Evolutionary conservation across 2,797 vertebrate species (phyloP).

Genomic region (Coilia nasus): DNA sequence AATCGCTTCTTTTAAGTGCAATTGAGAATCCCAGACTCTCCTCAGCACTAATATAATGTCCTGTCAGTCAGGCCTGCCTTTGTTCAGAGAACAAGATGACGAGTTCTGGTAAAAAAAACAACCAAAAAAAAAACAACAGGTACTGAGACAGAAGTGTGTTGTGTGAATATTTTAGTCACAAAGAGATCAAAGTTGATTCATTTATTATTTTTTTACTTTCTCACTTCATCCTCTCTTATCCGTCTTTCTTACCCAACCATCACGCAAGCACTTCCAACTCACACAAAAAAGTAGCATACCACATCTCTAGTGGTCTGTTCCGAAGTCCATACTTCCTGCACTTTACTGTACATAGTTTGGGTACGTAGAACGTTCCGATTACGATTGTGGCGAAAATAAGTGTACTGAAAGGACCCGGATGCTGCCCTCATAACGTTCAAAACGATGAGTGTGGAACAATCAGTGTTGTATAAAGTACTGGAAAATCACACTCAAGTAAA

Average conservation of each 20-base stretch:
- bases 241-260: not conserved
- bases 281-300: not conserved
- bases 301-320: not conserved
- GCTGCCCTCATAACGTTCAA: no score
- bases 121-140: not conserved
- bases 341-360: no score
- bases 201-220: not conserved
- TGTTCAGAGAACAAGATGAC: not conserved
- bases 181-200: slow-evolving; percentile 2
- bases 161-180: not conserved
- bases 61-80: slow-evolving; percentile 15
- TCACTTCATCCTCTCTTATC: not conserved
- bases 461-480: no score
- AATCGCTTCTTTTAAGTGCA: slow-evolving; percentile 12
- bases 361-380: no score
- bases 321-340: no score
- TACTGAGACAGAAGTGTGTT: not conserved
- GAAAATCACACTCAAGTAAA: no score
- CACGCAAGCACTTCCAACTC: not conserved
- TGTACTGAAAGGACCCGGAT: no score
- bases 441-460: no score
- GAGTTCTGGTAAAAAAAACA: not conserved
- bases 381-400: no score
- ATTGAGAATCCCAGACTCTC: not conserved
- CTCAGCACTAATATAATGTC: not conserved